Percentiles rank a stretch among this genome's conserved stretches.
Conservation (phyloP, 2,888 invertebrate genomes). For the Ferrisia virgata region DNA sequence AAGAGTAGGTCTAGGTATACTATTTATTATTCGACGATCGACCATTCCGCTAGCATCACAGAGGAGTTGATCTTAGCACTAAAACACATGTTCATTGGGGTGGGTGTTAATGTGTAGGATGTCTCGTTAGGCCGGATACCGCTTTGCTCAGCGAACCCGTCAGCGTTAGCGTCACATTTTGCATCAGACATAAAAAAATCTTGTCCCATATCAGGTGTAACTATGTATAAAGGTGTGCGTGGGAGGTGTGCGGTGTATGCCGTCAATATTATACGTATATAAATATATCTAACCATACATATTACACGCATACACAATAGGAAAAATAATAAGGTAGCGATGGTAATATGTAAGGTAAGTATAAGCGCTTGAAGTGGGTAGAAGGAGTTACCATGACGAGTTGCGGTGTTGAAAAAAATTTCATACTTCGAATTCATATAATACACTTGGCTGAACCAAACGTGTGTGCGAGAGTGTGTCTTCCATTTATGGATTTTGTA, state of each 20-base stretch:
- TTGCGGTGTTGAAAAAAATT: background rate
- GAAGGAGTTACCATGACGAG: background rate
- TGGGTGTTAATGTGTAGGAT: slow-evolving; percentile 11
- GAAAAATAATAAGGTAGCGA: background rate
- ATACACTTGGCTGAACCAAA: too few species aligned
- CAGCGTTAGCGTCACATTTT: background rate
- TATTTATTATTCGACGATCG: background rate
- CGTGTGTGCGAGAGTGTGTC: background rate
- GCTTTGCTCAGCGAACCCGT: slow-evolving; percentile 10
- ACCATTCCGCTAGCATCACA: background rate
- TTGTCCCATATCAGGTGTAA: slow-evolving; percentile 30
- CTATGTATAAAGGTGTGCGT: background rate
- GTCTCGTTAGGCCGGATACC: slow-evolving; percentile 11
- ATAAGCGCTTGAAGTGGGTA: background rate
- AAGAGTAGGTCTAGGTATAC: too few species aligned
- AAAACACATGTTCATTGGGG: background rate
- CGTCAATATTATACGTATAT: background rate
- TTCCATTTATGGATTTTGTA: slow-evolving; percentile 8
- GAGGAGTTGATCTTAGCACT: background rate
- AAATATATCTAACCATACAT: too few species aligned
- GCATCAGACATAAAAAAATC: slow-evolving; percentile 15
- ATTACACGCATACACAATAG: background rate
- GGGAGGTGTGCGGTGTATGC: background rate
- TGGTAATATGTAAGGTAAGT: background rate
- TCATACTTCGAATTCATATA: background rate